Evolutionary conservation across 2,797 vertebrate species (phyloP), one percentile per base, ranked within the genome.

Genomic region (Melanogrammus aeglefinus): DNA sequence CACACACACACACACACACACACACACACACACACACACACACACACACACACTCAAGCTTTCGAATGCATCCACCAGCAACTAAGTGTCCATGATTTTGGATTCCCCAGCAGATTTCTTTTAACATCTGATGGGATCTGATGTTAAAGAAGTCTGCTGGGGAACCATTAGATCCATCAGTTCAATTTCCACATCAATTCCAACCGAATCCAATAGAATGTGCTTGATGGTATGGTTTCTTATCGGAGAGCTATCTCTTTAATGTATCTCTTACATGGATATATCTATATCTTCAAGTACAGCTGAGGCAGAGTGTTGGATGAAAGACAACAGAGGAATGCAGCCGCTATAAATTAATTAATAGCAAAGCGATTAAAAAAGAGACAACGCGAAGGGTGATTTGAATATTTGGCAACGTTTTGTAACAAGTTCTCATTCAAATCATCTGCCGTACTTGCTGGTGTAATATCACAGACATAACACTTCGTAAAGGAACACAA

Each of bases 1-100:
- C 35, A 69, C 75, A 76, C 75, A 76, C 57, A 70, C 51, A 39
- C 75, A 41, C 75, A 76, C 75, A 76, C 75, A 76, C 57, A 76
- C 31, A 31, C 77, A 74, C 27, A 38, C 73, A 41, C n/a, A 63
- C 2, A 63, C 51, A n/a, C 51, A n/a, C 51, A n/a, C 51, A 63
- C 51, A n/a, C 51, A 63, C 51, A n/a, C 51, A 63, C 75, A 41
- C 63, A n/a, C 51, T 8, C 51, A n/a, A n/a, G n/a, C 63, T 10
- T 6, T 27, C 63, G 29, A 69, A 69, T 27, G 24, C 9, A 12
- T 69, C 8, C 24, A 69, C n/a, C 7, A 69, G 24, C 63, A 24
- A 69, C 57, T n/a, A 10, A 69, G 8, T 27, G 63, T 12, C 63
- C 63, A 12, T 69, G 63, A 69, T 69, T 69, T 3, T 3, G 63